Conservation (phyloP, 2,888 invertebrate genomes). For the Macroteleia sp. region DNA sequence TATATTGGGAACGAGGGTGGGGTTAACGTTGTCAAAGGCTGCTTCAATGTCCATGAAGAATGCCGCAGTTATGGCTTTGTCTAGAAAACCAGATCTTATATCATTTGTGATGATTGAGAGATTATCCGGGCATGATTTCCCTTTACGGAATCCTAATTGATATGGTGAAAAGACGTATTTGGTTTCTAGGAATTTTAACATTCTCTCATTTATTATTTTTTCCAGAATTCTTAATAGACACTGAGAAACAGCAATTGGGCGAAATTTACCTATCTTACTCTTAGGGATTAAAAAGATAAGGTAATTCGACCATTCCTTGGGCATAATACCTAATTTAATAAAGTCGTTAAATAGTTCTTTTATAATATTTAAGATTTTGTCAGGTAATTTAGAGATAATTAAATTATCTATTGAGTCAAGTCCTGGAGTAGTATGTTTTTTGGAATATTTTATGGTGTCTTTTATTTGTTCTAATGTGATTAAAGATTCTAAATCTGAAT, state of each 20-base stretch:
- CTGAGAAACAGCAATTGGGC: background rate
- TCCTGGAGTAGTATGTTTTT: background rate
- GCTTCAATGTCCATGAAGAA: background rate
- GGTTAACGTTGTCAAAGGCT: constrained; percentile 19
- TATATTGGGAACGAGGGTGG: background rate
- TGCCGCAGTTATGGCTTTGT: background rate
- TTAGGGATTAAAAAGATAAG: background rate
- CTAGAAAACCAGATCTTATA: background rate
- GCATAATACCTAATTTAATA: no score
- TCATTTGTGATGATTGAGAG: background rate
- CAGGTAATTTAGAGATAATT: no score
- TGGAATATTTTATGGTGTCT: background rate
- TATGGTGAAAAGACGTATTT: background rate
- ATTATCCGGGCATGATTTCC: background rate
- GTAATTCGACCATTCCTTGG: background rate
- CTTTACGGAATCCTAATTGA: background rate
- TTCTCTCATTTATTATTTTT: background rate
- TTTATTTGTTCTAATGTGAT: no score
- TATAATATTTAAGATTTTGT: no score
- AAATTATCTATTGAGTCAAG: no score
- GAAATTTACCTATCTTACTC: background rate
- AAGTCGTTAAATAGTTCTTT: no score
- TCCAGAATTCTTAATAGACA: background rate
- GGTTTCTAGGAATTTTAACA: background rate
- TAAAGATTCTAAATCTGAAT: no score